Evolutionary conservation across 2,888 invertebrate species (phyloP).

Genomic region (Epinotia brunnichana): DNA sequence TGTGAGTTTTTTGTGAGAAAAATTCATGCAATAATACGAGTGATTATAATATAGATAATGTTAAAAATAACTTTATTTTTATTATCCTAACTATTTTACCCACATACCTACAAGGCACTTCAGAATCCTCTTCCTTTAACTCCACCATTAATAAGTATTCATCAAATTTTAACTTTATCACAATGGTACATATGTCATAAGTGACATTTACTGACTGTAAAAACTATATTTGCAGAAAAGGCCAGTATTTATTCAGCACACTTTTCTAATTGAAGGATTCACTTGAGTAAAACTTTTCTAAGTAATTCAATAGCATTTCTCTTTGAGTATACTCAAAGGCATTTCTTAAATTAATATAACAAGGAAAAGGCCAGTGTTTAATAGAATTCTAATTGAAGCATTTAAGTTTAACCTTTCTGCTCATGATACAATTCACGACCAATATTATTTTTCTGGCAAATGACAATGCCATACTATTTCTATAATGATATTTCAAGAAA

Average conservation of each 20-base stretch:
- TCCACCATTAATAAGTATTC: not conserved
- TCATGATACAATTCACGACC: not conserved
- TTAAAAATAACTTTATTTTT: constrained; percentile 55
- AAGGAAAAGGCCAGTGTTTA: not conserved
- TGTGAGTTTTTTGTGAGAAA: constrained; percentile 73
- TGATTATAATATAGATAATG: constrained; percentile 71
- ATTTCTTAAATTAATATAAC: no score
- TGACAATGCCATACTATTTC: no score
- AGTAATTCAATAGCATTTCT: no score
- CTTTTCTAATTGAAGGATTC: no score
- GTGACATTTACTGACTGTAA: not conserved
- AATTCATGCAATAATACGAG: constrained; percentile 68
- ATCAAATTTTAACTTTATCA: not conserved
- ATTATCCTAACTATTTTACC: constrained; percentile 51
- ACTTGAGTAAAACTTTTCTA: not conserved
- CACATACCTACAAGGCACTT: not conserved
- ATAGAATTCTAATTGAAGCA: not conserved
- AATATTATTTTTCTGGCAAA: no score
- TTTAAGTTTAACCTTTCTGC: not conserved
- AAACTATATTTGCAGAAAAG: not conserved
- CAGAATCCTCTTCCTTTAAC: not conserved
- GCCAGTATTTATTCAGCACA: not conserved
- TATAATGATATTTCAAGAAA: no score
- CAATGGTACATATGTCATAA: not conserved
- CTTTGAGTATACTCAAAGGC: no score